phyloP scores from a whole-genome alignment of 2,113 vertebrate species.

The Phyllopteryx taeniolatus region DNA sequence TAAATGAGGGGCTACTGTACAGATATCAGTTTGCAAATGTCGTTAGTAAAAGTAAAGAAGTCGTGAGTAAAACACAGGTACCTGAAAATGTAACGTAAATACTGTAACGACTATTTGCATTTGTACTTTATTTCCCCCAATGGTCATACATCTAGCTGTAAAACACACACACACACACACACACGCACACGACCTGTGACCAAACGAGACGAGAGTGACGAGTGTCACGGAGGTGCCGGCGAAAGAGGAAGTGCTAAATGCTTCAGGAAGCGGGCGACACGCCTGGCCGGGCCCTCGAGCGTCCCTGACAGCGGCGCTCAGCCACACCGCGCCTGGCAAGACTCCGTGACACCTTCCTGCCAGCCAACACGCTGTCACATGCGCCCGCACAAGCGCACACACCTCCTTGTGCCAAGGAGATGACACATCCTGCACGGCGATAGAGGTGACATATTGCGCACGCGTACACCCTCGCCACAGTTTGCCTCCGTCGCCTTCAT shows the following conservation, averaged over 20 bases:
- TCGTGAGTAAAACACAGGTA: no score
- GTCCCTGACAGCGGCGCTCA: constrained; percentile 70
- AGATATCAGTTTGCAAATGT: no score
- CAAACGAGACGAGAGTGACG: constrained; percentile 41
- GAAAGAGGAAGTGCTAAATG: constrained; percentile 73
- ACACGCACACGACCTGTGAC: constrained; percentile 22
- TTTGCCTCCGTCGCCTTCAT: constrained; percentile 76
- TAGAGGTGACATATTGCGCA: constrained; percentile 51
- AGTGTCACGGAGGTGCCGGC: constrained; percentile 49
- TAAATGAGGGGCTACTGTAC: no score
- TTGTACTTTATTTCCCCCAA: no score
- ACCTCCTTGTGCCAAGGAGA: constrained; percentile 72
- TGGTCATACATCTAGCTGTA: constrained; percentile 26
- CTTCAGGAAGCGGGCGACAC: constrained; percentile 67
- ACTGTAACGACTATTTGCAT: no score
- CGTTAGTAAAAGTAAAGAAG: no score
- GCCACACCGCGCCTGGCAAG: constrained; percentile 70
- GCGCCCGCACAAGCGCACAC: constrained; percentile 50
- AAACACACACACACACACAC: constrained; percentile 10
- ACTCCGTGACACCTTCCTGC: constrained; percentile 70
- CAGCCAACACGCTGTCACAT: constrained; percentile 66
- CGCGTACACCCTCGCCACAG: constrained; percentile 36
- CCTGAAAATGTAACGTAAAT: no score
- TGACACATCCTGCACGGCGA: constrained; percentile 70
- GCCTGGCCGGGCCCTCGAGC: constrained; percentile 62